Evolutionary conservation across 2,888 invertebrate genomes (phyloP).

Genomic region (Pyrocoelia pectoralis): DNA sequence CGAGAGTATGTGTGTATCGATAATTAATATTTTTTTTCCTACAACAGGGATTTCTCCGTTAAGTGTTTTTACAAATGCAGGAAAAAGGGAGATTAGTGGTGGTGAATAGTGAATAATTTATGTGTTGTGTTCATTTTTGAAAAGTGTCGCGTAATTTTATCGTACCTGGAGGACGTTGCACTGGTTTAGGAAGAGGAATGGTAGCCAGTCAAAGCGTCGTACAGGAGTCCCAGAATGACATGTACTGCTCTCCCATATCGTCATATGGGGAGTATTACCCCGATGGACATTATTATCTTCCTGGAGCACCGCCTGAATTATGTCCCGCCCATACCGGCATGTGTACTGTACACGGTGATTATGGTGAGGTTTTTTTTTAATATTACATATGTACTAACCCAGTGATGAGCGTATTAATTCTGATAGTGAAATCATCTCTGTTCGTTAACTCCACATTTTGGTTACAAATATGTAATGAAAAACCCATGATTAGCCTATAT

Average conservation of each 20-base stretch:
- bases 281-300: conserved; percentile 63
- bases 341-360: conserved; percentile 78
- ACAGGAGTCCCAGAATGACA: conserved; percentile 56
- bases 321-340: conserved; percentile 70
- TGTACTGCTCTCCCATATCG: conserved; percentile 59
- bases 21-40: conserved; percentile 6
- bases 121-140: conserved; percentile 19
- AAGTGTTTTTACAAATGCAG: conserved; percentile 21
- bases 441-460: too few relatives aligned
- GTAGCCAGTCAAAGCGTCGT: conserved; percentile 60
- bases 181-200: conserved; percentile 60
- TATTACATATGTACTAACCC: background rate
- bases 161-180: conserved; percentile 62
- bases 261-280: conserved; percentile 68
- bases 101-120: conserved; percentile 22
- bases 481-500: too few relatives aligned
- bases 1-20: background rate
- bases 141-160: conserved; percentile 44
- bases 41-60: background rate
- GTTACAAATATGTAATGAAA: too few relatives aligned
- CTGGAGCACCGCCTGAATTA: conserved; percentile 58
- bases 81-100: conserved; percentile 14
- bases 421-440: too few relatives aligned
- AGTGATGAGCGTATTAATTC: too few relatives aligned
- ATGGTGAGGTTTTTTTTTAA: conserved; percentile 66